phyloP scores from a whole-genome alignment of 2,113 vertebrate species.

The Rhagologus leucostigma region DNA sequence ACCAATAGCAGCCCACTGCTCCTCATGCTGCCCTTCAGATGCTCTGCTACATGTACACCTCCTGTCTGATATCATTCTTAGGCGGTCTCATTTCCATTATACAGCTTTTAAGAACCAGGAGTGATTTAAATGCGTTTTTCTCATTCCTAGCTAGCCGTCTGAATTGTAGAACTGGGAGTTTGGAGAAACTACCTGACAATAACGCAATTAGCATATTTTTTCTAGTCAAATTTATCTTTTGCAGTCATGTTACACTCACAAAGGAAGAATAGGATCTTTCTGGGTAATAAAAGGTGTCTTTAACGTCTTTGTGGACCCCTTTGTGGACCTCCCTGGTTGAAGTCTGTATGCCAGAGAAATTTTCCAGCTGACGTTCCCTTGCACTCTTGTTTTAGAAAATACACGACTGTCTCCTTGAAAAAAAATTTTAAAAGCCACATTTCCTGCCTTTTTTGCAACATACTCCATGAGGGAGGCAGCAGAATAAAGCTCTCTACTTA shows the following conservation, averaged over 20 bases:
- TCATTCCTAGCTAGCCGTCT: background rate
- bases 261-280: background rate
- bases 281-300: background rate
- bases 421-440: rapidly evolving
- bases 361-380: background rate
- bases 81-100: background rate
- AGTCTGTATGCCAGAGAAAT: background rate
- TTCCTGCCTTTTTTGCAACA: background rate
- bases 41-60: background rate
- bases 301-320: background rate
- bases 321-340: background rate
- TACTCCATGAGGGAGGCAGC: background rate
- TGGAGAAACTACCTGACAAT: background rate
- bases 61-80: background rate
- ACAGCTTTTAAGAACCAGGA: background rate
- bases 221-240: background rate
- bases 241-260: background rate
- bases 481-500: background rate
- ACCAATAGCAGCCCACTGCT: background rate
- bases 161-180: background rate
- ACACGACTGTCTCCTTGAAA: background rate
- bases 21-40: background rate
- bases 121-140: background rate
- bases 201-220: background rate
- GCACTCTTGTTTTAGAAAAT: background rate